A percentile compares a stretch with the other conserved stretches of the same genome.
Evolutionary conservation across 2,113 vertebrate genomes (phyloP).

Genomic region (Bungarus multicinctus): DNA sequence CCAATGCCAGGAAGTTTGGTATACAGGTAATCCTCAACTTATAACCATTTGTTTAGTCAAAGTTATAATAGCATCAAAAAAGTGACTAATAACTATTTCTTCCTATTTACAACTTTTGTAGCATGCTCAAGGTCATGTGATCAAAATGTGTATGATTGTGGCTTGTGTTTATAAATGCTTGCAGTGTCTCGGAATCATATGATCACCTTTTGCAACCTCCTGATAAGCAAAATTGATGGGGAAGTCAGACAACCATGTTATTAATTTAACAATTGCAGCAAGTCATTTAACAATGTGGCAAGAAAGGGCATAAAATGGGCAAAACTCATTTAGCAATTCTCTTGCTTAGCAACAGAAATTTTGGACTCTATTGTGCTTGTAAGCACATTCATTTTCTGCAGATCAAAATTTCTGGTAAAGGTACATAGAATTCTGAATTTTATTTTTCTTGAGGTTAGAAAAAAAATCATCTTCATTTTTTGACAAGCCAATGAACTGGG

Average conservation of each 20-base stretch:
- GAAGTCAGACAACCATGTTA: neutral
- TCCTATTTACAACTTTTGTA: neutral
- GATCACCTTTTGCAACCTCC: neutral
- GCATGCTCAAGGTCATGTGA: neutral
- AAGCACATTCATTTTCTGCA: neutral
- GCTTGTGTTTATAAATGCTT: neutral
- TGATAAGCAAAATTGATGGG: neutral
- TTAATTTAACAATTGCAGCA: neutral
- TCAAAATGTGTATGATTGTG: neutral
- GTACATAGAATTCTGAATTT: neutral
- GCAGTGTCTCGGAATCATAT: neutral
- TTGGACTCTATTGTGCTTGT: neutral
- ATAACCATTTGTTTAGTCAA: neutral
- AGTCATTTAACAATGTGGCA: neutral
- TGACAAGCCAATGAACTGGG: neutral
- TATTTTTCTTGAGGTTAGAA: neutral
- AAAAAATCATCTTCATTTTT: neutral
- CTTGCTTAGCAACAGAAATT: neutral
- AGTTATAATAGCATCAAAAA: neutral
- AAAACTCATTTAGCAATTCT: neutral
- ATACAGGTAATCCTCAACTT: neutral
- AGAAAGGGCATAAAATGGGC: neutral
- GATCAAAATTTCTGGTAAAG: neutral
- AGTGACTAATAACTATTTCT: neutral
- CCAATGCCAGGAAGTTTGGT: neutral